Base-by-base conservation (phyloP, 2,113 vertebrate species). In the Xyrauchen texanus region DNA sequence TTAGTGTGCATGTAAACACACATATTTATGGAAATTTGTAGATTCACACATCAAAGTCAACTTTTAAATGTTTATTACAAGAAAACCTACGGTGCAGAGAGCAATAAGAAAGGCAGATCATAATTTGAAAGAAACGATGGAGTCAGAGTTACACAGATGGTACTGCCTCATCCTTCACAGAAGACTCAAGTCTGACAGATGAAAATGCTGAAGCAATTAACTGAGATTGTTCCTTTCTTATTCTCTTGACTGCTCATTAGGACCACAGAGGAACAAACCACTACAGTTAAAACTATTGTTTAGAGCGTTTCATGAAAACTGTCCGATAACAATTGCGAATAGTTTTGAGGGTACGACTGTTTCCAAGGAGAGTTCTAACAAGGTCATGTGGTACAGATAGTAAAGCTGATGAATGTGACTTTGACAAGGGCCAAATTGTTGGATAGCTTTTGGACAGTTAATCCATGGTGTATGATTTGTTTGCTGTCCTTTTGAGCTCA, bases 131-230 rank as follows among this genome's bases (percentile, higher is more conserved):
- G n/a, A n/a, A n/a, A 46, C 9, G n/a, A 34, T 8, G 69, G 42
- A 53, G 3, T 34, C 47, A 3, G 21, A 61, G 13, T 47, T 61
- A 13, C 55, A 72, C 81, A 82, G 69, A 82, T 79, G 70, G 81
- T 51, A 51, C 67, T 60, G 51, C 57, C 64, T 53, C 49, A 52
- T 44, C 13, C 51, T 61, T 62, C 34, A 15, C 42, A 44, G 0
- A 4, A 63, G 63, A 74, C 69, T 55, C 76, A 78, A 78, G 57
- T 53, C 46, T 11, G 52, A 74, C 57, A 69, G 55, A 78, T 73
- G 76, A 82, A 45, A 44, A 42, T 67, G 8, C 13, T 62, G 16
- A 57, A 42, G 12, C 68, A 51, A 76, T 55, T 69, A 67, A 71
- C 4, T 8, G 34, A 72, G 12, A 70, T 57, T 76, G 51, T 65